Evolutionary conservation across 1,140 invertebrate genomes (phyloP).

Genomic region (Tetraneura akinire): DNA sequence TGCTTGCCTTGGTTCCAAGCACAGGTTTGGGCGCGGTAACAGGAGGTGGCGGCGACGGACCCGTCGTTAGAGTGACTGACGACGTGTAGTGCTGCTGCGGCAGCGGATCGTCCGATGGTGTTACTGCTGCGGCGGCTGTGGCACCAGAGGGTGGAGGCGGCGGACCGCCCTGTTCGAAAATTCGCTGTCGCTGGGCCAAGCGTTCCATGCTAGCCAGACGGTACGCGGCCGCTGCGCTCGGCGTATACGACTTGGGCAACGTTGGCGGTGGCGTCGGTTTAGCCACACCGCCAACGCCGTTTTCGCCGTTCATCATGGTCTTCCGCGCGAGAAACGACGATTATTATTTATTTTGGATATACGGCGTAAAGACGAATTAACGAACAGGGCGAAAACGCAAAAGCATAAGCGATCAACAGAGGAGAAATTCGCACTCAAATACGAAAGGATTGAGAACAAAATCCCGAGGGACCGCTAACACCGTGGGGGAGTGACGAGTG

Average conservation of each 20-base stretch:
- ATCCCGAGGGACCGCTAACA: background rate
- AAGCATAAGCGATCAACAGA: background rate
- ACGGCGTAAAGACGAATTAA: too few species aligned
- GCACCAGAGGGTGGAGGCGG: background rate
- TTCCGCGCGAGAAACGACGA: background rate
- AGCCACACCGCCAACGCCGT: constrained; percentile 40
- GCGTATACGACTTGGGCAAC: constrained; percentile 68
- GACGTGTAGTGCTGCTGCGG: background rate
- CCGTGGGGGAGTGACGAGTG: background rate
- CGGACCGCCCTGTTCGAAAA: constrained; percentile 60
- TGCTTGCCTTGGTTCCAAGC: constrained; percentile 43
- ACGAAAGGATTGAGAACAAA: background rate
- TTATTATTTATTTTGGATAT: background rate
- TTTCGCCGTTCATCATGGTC: constrained; percentile 39
- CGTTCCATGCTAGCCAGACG: constrained; percentile 63
- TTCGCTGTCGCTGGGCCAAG: constrained; percentile 71
- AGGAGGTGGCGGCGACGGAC: background rate
- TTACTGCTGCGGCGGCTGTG: background rate
- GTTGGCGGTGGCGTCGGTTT: constrained; percentile 68
- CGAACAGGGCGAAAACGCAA: background rate
- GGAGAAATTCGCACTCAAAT: background rate
- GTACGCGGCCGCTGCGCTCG: constrained; percentile 61
- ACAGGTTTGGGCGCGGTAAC: constrained; percentile 41
- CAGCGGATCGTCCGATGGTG: background rate
- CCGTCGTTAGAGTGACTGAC: background rate